Conservation (phyloP, 1,140 invertebrate genomes). For the Drosophila tani region DNA sequence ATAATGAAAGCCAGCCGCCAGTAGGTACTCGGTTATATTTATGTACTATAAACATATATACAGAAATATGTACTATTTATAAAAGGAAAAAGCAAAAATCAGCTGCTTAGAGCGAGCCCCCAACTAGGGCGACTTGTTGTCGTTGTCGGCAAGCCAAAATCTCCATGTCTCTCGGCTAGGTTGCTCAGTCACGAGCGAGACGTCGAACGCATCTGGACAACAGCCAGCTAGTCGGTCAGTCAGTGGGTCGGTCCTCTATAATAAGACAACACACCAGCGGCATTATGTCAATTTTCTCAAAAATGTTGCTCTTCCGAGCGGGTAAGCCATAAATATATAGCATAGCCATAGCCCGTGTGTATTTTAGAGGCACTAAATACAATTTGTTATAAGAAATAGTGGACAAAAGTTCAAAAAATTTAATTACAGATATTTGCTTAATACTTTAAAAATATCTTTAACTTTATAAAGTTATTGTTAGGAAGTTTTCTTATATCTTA, state of each 20-base stretch:
- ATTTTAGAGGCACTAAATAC: neutral
- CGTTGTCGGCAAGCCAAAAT: neutral
- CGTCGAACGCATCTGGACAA: slow-evolving; percentile 32
- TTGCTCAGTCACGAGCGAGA: slow-evolving; percentile 32
- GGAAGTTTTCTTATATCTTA: neutral
- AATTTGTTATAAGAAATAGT: neutral
- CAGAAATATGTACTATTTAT: slow-evolving; percentile 57
- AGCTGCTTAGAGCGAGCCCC: slow-evolving; percentile 56
- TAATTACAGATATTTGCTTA: neutral
- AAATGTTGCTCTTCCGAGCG: slow-evolving; percentile 43
- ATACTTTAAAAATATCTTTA: too few relatives aligned
- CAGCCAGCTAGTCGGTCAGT: slow-evolving; percentile 12
- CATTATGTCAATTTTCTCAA: slow-evolving; percentile 67
- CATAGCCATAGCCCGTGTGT: neutral
- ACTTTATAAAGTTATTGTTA: neutral
- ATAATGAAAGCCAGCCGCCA: slow-evolving; percentile 24
- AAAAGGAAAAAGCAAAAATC: slow-evolving; percentile 63
- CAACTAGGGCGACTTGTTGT: slow-evolving; percentile 38
- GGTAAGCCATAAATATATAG: slow-evolving; percentile 41
- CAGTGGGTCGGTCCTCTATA: slow-evolving; percentile 2
- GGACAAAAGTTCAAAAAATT: neutral
- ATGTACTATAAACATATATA: slow-evolving; percentile 19
- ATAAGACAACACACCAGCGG: slow-evolving; percentile 9
- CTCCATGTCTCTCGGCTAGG: slow-evolving; percentile 11
- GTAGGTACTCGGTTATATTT: neutral